phyloP scores from a whole-genome alignment of 2,797 vertebrate species.

The Cryptoblepharus egeriae region DNA sequence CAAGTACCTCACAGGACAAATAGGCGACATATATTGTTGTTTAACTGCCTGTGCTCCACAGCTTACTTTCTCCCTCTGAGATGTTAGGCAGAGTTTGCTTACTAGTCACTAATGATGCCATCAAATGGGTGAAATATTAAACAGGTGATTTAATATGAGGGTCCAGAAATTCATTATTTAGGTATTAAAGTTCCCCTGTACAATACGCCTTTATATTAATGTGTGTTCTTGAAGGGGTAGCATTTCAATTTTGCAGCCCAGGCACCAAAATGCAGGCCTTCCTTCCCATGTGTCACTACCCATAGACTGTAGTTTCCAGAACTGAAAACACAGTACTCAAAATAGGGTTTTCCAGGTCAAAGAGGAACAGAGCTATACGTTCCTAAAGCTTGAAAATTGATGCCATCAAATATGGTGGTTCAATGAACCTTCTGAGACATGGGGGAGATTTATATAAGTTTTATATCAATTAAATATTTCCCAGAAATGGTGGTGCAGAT shows the following conservation, averaged over 20 bases:
- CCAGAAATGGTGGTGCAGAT: neutral
- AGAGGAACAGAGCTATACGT: neutral
- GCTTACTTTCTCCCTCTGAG: neutral
- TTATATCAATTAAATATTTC: neutral
- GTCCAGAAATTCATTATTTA: neutral
- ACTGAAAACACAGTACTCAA: neutral
- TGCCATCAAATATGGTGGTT: neutral
- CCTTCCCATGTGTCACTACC: neutral
- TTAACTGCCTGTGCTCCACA: neutral
- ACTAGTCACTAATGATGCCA: neutral
- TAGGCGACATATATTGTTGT: neutral
- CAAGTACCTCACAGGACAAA: conserved; percentile 5
- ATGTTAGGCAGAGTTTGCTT: neutral
- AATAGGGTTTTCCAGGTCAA: too few relatives aligned
- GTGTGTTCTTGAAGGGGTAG: neutral
- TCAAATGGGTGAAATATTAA: neutral
- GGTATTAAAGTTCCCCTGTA: neutral
- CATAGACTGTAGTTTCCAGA: neutral
- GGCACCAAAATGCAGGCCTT: neutral
- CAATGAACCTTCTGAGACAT: neutral
- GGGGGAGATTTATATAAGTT: neutral
- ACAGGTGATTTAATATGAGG: neutral
- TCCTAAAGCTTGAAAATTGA: neutral
- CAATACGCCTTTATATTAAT: neutral
- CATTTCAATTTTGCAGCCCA: neutral